Conservation (phyloP, 2,888 invertebrate genomes). For the Sphecodes monilicornis region DNA sequence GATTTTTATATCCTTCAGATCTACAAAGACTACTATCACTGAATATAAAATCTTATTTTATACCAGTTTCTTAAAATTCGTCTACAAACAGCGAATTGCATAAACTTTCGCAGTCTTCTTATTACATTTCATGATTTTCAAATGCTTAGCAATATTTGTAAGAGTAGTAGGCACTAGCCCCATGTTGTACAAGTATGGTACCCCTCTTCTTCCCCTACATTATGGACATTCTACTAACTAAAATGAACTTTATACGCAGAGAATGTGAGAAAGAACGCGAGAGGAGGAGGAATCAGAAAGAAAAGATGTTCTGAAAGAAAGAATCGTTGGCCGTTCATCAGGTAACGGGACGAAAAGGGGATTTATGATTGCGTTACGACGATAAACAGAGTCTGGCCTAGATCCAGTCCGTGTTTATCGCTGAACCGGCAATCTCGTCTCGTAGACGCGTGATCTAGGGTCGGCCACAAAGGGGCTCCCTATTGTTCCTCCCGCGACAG, state of each 20-base stretch:
- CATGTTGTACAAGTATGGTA: neutral
- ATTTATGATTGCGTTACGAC: constrained; percentile 65
- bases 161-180: neutral
- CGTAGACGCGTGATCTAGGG: constrained; percentile 61
- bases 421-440: constrained; percentile 61
- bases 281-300: neutral
- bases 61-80: too few species aligned
- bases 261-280: neutral
- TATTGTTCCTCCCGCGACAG: constrained; percentile 60
- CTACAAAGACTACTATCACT: too few species aligned
- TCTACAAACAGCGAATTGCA: too few species aligned
- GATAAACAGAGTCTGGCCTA: constrained; percentile 69
- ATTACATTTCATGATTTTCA: neutral
- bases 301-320: neutral
- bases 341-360: constrained; percentile 46
- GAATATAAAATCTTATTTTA: too few species aligned
- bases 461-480: constrained; percentile 56
- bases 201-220: neutral
- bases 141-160: neutral
- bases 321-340: constrained; percentile 23
- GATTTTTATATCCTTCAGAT: too few species aligned
- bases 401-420: constrained; percentile 69
- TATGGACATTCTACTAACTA: neutral
- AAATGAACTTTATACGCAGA: neutral
- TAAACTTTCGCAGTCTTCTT: too few species aligned